Conservation (phyloP, 1,140 invertebrate species). For the Lethrus apterus region DNA sequence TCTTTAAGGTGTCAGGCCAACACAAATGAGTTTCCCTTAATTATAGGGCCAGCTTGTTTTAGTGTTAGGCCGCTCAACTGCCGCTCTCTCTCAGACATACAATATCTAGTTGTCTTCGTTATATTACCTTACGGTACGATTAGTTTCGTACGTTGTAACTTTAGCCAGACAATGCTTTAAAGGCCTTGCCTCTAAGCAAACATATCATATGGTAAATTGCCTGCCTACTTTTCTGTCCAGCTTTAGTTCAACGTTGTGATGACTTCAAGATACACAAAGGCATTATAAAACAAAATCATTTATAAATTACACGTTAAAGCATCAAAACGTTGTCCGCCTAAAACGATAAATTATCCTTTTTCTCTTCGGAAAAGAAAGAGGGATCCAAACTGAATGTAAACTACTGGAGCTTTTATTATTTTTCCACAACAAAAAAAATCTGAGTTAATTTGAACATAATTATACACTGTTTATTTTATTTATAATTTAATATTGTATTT, state of each 20-base stretch:
- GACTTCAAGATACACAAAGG: constrained; percentile 37
- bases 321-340: constrained; percentile 40
- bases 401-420: constrained; percentile 19
- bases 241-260: constrained; percentile 29
- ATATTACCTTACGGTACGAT: background rate
- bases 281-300: constrained; percentile 40
- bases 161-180: constrained; percentile 18
- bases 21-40: constrained; percentile 43
- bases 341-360: constrained; percentile 39
- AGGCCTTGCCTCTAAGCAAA: constrained; percentile 40
- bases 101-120: background rate
- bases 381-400: constrained; percentile 15
- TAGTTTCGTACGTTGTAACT: background rate
- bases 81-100: constrained; percentile 9
- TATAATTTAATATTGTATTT: constrained; percentile 20
- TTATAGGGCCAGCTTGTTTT: constrained; percentile 40
- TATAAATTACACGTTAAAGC: constrained; percentile 41
- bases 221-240: constrained; percentile 36
- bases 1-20: constrained; percentile 42
- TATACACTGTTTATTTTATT: constrained; percentile 19
- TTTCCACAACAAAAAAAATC: constrained; percentile 12
- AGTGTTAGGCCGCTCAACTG: constrained; percentile 27
- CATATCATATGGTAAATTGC: constrained; percentile 42
- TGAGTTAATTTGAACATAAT: constrained; percentile 18
- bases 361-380: constrained; percentile 6